Evolutionary conservation across 2,888 invertebrate genomes (phyloP), one percentile per base, ranked within the genome.

Genomic region (Paralinhomoeus sp.): DNA sequence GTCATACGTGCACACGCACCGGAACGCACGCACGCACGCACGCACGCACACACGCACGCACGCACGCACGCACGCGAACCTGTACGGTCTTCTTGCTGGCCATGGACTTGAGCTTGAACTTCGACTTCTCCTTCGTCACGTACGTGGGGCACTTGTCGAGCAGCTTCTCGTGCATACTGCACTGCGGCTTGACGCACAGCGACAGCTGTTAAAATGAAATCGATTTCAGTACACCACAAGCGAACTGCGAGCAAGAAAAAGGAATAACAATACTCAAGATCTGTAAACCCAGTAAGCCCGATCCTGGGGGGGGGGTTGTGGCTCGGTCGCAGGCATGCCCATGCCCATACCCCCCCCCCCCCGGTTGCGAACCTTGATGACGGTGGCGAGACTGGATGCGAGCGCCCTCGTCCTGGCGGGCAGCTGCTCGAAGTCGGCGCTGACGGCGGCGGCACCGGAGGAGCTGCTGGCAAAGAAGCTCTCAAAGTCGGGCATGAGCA

Each of bases 71-170:
- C 27, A 9, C 27, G 12, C 12, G 27, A 23, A 57, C 51, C 49
- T 53, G 49, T 24, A 56, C 49, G 7, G 47, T 23, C 41, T 45
- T 24, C 34, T 42, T 37, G 40, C 24, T 36, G 17, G 40, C 40
- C 33, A 42, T 24, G 13, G 41, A 35, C n/a, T 53, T 53, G 44
- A 53, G 48, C 24, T 46, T 45, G 40, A 50, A 51, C 41, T 54
- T 50, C 24, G 76, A 75, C 62, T 80, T 80, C 58, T 83, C 82
- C 62, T 79, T 79, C 55, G 77, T 77, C 42, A 83, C 77, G 64
- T 81, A 84, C 46, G 77, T 78, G 50, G 80, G 79, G 53, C 77
- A 77, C 51, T 77, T 72, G 57, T 83, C 83, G 40, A 77, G 61
- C 45, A 71, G 61, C 46, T 67, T 64, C 53, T 61, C 61, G 51